Evolutionary conservation across 64 coral and sea anemone genomes (phyloP), one percentile per base, ranked within the genome.

Genomic region (Pachyseris speciosa): DNA sequence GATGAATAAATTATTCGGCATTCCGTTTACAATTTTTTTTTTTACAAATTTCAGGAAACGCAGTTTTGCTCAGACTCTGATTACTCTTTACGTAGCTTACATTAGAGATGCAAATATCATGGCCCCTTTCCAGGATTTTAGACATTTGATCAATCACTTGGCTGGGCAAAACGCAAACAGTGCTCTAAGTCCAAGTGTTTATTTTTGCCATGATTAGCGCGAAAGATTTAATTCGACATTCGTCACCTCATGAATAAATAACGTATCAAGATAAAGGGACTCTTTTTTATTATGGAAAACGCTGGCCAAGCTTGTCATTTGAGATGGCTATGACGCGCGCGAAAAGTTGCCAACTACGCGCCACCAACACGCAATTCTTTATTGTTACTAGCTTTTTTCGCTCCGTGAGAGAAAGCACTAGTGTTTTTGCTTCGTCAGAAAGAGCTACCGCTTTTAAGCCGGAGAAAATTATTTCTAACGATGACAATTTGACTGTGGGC

Each of bases 231-330:
- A 52, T 77, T 52, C 2, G 16, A 32, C 20, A 17, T 52, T 33
- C 29, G 74, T 37, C 44, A 77, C 44, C 12, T 36, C 74, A 53
- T 77, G 16, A 77, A 77, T 52, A 77, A 55, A 77, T 33, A 77
- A 77, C 45, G 16, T 13, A 30, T 47, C 26, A 5, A 52, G 15
- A 37, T 31, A 31, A 77, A 77, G 13, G 44, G 20, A 51, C 45
- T 52, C n/a, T 69, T 19, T 28, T 20, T 10, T 52, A 28, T 52
- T 12, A 77, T 20, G 26, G 24, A 4, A 29, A 50, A 16, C 27
- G 33, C 33, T 28, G 45, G 20, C 28, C 32, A 19, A 30, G 27
- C 15, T 32, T 31, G 29, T 77, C 74, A 77, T 47, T 44, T 77
- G 74, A 41, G 13, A 33, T 77, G 24, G 2, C 13, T 51, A 77